Conservation (phyloP, 2,888 invertebrate species). For the Epiblema foenella region DNA sequence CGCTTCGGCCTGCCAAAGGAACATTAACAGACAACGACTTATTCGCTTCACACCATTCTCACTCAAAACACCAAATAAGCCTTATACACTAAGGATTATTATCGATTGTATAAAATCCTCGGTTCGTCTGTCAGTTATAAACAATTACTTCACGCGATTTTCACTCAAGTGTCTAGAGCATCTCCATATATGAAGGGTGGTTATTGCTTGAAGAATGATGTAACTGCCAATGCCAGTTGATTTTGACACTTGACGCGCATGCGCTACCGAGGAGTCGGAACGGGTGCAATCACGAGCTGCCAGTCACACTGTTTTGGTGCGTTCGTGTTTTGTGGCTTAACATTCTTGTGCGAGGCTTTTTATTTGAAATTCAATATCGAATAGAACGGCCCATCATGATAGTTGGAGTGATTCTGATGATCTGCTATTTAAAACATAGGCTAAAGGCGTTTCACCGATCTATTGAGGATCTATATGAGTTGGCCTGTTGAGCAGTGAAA, state of each 20-base stretch:
- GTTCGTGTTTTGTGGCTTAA: slow-evolving; percentile 44
- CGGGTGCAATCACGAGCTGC: slow-evolving; percentile 48
- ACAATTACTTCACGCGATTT: slow-evolving; percentile 25
- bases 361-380: slow-evolving; percentile 28
- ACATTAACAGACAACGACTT: slow-evolving; percentile 57
- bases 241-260: slow-evolving; percentile 78
- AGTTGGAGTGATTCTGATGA: background rate
- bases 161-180: slow-evolving; percentile 9
- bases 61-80: background rate
- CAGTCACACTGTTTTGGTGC: slow-evolving; percentile 50
- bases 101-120: slow-evolving; percentile 15
- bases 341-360: slow-evolving; percentile 37
- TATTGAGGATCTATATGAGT: background rate
- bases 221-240: slow-evolving; percentile 67
- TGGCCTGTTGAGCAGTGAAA: background rate
- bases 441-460: background rate
- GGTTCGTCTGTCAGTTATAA: slow-evolving; percentile 25
- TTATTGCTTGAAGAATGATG: slow-evolving; percentile 47
- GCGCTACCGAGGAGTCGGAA: slow-evolving; percentile 62
- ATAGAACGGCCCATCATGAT: slow-evolving; percentile 9
- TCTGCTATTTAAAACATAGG: background rate
- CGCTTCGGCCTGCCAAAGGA: slow-evolving; percentile 55
- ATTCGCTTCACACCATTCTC: slow-evolving; percentile 17
- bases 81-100: slow-evolving; percentile 2
- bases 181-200: slow-evolving; percentile 10